Evolutionary conservation across 1,140 invertebrate species (phyloP), one percentile per base, ranked within the genome.

Genomic region (Proales similis): DNA sequence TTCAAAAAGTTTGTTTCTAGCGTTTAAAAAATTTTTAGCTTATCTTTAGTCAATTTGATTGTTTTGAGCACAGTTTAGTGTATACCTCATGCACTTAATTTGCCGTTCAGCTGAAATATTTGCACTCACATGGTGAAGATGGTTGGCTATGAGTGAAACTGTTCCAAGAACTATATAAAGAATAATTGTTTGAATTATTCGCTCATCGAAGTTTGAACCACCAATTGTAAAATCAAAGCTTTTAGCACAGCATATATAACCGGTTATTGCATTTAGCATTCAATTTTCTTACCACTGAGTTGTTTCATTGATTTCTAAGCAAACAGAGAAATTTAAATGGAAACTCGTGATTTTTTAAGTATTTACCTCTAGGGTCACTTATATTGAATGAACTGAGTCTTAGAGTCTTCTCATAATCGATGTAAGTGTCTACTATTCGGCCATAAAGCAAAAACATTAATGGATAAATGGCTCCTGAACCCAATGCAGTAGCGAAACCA

Each of bases 1-100:
- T 24, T 45, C 57, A 61, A 38, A 61, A 5, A 61, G 9, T 32
- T 57, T 57, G 17, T 57, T 57, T 53, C 49, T n/a, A n/a, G n/a
- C n/a, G n/a, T n/a, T n/a, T n/a, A n/a, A n/a, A n/a, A n/a, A n/a
- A n/a, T n/a, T n/a, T n/a, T n/a, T n/a, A n/a, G n/a, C n/a, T n/a
- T n/a, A n/a, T n/a, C n/a, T n/a, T n/a, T n/a, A n/a, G n/a, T n/a
- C n/a, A n/a, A n/a, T n/a, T n/a, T n/a, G n/a, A n/a, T n/a, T n/a
- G n/a, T n/a, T n/a, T n/a, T n/a, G n/a, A n/a, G n/a, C n/a, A n/a
- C n/a, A n/a, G 12, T n/a, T 5, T 11, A 32, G 11, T n/a, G 14
- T 14, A 4, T 57, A 57, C 36, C 51, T 45, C 27, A 61, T 46
- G 32, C 39, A 32, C 27, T 45, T 45, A 3, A 61, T 46, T 61